Evolutionary conservation across 64 coral and sea anemone genomes (phyloP), one percentile per base, ranked within the genome.

Genomic region (Montipora cactus): DNA sequence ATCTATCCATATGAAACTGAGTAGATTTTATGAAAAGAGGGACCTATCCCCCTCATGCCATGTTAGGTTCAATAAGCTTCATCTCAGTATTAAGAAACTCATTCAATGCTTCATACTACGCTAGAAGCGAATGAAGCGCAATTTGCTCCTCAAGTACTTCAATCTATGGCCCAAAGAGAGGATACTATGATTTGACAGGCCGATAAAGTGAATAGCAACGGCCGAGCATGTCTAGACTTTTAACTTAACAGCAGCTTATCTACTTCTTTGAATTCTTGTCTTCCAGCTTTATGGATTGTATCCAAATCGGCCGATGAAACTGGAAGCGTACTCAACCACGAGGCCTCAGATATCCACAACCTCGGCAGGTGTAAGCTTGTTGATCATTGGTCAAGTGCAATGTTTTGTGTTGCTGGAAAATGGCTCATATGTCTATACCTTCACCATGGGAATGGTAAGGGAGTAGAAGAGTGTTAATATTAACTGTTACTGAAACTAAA

Each of bases 201-300:
- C 37, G 37, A 37, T 37, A 37, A 57, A 57, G 53, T 57, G 53
- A 6, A 57, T 57, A 8, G 6, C 53, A 57, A 11, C 1, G 53
- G 6, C 4, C 18, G 18, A 23, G 0, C 5, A 71, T 71, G 4
- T 67, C 16, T 4, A 67, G 4, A 67, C 12, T 67, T 67, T 13
- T 67, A 67, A 15, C 62, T 67, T 13, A n/a, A 67, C 11, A 25
- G 68, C 5, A 71, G 11, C 18, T 5, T 71, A 20, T 55, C 47
- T 20, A 16, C 50, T n/a, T 81, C 47, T 69, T 2, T 12, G 0
- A 15, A 44, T 47, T 44, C 18, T 79, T 59, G 10, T 73, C 70
- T 15, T 8, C 44, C 44, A 98, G 97, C 77, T 98, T 66, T 98
- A 98, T 44, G 44, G 49, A 10, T 91, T 94, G 88, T 98, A 98